Base-by-base conservation (phyloP, 2,113 vertebrate genomes). In the Coryphaenoides rupestris region DNA sequence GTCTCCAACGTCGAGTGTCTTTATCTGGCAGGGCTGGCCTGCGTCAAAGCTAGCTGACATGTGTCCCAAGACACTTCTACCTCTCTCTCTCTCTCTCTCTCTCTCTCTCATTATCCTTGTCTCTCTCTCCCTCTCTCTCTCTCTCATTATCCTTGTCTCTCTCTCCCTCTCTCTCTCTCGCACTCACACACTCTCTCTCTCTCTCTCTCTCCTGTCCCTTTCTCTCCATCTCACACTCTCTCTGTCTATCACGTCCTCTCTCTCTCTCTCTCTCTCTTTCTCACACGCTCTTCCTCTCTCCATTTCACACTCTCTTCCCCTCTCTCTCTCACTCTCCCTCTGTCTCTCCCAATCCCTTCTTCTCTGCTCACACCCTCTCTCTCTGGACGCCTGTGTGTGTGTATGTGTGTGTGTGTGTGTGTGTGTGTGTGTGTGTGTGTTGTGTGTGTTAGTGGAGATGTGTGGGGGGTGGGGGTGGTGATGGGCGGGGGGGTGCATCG, bases 1-100 rank as follows among this genome's bases (percentile, higher is more conserved):
- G 68, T 75, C 61, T 74, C 78, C 69, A 45, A 13, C 40, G 33
- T 50, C 17, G 47, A 17, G 47, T 13, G 47, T 70, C 64, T 70
- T 62, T 62, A 40, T 40, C 33, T 6, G 13, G 33, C 72, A 19
- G 62, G 66, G 49, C 79, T 74, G 76, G 78, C 66, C 68, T 16
- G 56, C 68, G 76, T 86, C 82, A 82, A 74, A 73, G 64, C 80
- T 75, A 21, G 70, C 72, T 85, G 86, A 78, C 80, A 74, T 77
- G 78, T 80, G 77, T 63, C 72, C 80, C 72, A 75, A 80, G 74
- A 84, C 74, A 72, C 60, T 55, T 22, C 75, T 72, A 76, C 78
- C 77, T 47, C 64, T 68, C 71, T 69, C 26, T 9, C 22, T 4
- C 2, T 19, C 5, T 7, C 50, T 52, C 13, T n/a, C 52, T 19